These are phyloP conservation scores for Portevinia maculata DNA, from an alignment of 2,888 invertebrate species.

Conservation along the genomic window DNA sequence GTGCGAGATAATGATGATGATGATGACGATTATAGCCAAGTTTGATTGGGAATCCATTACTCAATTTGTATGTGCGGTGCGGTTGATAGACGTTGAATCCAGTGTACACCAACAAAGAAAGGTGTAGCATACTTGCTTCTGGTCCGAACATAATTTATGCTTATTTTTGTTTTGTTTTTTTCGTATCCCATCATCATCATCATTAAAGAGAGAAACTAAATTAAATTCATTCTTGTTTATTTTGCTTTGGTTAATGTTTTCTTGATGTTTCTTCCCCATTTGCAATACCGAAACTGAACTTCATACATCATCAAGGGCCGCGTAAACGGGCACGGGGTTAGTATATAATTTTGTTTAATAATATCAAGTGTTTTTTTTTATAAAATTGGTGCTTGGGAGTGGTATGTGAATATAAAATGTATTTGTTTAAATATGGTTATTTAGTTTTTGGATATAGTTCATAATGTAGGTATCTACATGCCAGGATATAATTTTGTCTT, in stretches of 20 bases:
- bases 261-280: constrained; percentile 63
- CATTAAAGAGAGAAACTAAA: constrained; percentile 68
- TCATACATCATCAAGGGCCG: constrained; percentile 66
- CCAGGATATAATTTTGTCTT: no score
- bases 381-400: background rate
- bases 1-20: constrained; percentile 59
- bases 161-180: constrained; percentile 9
- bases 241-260: constrained; percentile 46
- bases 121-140: constrained; percentile 14
- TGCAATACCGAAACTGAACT: constrained; percentile 66
- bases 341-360: constrained; percentile 38
- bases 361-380: background rate
- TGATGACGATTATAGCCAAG: constrained; percentile 57
- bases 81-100: constrained; percentile 22
- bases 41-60: constrained; percentile 70
- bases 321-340: constrained; percentile 74
- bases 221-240: constrained; percentile 63
- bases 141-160: constrained; percentile 42
- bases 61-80: constrained; percentile 56
- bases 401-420: no score
- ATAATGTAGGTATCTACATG: no score
- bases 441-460: no score
- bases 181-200: constrained; percentile 69
- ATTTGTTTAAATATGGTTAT: no score
- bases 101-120: constrained; percentile 14